phyloP scores from a whole-genome alignment of 2,797 vertebrate species.

The Dryobates pubescens region DNA sequence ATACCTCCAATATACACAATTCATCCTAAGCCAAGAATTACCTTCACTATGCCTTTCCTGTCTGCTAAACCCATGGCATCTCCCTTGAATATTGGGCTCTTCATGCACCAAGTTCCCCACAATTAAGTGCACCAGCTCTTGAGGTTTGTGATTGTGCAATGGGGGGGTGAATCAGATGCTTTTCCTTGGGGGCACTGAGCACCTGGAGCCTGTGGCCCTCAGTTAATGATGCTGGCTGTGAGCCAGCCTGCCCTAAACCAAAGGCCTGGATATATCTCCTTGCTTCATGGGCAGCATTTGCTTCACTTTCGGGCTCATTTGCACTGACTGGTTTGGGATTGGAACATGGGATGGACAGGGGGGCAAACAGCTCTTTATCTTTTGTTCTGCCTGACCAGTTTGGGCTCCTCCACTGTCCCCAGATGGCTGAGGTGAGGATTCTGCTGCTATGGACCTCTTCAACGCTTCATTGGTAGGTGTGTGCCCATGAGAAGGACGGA shows the following conservation, averaged over 20 bases:
- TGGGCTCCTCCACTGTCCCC: background rate
- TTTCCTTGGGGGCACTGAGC: background rate
- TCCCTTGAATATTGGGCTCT: background rate
- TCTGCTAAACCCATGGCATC: background rate
- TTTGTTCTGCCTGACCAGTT: background rate
- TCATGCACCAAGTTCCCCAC: background rate
- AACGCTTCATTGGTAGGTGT: background rate
- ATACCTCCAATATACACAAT: rapidly evolving
- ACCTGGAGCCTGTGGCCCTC: background rate
- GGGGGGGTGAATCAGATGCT: background rate
- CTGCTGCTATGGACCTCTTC: rapidly evolving
- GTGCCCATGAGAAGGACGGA: rapidly evolving
- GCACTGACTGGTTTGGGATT: background rate
- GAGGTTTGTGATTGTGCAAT: background rate
- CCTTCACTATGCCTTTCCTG: background rate
- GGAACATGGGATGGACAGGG: background rate
- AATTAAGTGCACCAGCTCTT: background rate
- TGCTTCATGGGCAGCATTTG: background rate
- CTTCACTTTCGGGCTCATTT: background rate
- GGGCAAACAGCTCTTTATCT: background rate
- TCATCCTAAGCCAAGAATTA: background rate
- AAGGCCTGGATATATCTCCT: background rate
- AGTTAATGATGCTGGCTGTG: background rate
- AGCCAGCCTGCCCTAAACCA: background rate
- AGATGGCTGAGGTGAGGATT: background rate